Evolutionary conservation across 2,888 invertebrate genomes (phyloP).

Genomic region (Cacoxenus indagator): DNA sequence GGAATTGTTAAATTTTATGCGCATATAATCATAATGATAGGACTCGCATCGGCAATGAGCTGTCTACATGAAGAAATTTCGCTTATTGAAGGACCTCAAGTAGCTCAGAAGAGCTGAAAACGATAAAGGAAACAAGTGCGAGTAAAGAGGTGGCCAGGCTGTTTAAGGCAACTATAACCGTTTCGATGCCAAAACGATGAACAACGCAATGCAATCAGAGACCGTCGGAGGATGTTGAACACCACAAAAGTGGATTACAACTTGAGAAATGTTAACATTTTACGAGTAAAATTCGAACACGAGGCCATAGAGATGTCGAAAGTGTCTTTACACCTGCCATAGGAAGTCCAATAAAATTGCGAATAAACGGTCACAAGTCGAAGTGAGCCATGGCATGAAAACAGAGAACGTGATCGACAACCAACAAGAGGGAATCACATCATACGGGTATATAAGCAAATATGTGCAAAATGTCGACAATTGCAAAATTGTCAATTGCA

Average conservation of each 20-base stretch:
- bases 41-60: no score
- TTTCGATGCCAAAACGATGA: no score
- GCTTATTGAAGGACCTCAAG: no score
- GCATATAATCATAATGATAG: constrained; percentile 1
- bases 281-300: neutral
- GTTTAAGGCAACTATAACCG: no score
- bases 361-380: neutral
- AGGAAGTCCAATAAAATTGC: neutral
- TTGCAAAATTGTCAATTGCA: no score
- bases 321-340: neutral
- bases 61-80: no score
- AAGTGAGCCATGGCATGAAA: neutral
- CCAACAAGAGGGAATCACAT: neutral
- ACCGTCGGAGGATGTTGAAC: neutral
- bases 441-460: neutral
- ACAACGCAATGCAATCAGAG: constrained; percentile 1
- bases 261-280: neutral
- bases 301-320: neutral
- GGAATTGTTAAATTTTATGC: neutral
- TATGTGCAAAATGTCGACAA: no score
- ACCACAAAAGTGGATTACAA: neutral
- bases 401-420: neutral
- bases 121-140: no score
- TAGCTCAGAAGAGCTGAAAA: no score
- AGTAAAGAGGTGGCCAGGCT: no score